phyloP scores from a whole-genome alignment of 1,140 invertebrate genomes.

The Euglossa dilemma region DNA sequence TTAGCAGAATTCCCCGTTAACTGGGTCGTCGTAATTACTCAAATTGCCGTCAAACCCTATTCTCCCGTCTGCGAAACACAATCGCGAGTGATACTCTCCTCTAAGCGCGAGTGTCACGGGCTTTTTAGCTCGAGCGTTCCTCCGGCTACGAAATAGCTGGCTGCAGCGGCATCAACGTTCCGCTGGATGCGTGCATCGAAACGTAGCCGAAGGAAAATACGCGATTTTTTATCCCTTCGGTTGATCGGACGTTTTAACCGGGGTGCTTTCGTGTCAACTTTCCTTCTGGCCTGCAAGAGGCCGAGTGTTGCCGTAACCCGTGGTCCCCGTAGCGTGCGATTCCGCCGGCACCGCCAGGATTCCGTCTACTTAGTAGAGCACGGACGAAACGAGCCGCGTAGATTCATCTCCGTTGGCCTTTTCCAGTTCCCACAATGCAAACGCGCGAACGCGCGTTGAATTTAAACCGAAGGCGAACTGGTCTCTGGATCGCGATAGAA shows the following conservation, averaged over 20 bases:
- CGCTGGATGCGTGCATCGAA: too few relatives aligned
- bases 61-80: slow-evolving; percentile 28
- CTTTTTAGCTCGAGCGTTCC: not conserved
- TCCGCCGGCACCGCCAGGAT: not conserved
- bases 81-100: slow-evolving; percentile 10
- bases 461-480: slow-evolving; percentile 31
- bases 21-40: slow-evolving; percentile 54
- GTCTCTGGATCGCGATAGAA: slow-evolving; percentile 2
- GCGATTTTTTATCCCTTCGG: not conserved
- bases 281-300: not conserved
- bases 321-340: slow-evolving; percentile 8
- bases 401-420: slow-evolving; percentile 40
- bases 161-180: not conserved
- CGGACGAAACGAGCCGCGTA: slow-evolving; percentile 43
- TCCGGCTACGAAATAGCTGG: not conserved
- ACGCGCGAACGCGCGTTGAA: not conserved
- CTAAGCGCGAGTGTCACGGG: not conserved
- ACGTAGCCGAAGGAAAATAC: not conserved
- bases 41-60: slow-evolving; percentile 50
- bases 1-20: slow-evolving; percentile 43
- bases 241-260: not conserved
- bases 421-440: slow-evolving; percentile 34
- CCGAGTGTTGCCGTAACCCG: not conserved
- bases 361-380: slow-evolving; percentile 58
- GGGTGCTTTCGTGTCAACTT: not conserved